These are phyloP conservation scores for Panagrolaimus sp. DNA, from an alignment of 1,140 invertebrate species.

Conservation along the genomic window DNA sequence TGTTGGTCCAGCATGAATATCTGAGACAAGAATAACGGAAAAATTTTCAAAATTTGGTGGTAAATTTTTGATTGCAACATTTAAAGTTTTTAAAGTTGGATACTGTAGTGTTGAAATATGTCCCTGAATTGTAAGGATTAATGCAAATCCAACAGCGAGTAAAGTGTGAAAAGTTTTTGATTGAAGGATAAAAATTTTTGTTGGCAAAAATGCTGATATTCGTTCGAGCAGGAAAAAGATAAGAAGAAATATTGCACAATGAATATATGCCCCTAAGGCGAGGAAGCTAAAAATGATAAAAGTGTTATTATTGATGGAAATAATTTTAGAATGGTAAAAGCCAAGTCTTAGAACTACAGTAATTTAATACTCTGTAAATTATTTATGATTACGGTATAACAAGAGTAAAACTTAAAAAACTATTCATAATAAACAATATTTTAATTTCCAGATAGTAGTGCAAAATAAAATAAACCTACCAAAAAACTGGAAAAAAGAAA, in stretches of 20 bases:
- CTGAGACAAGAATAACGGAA: constrained; percentile 41
- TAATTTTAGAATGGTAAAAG: too few relatives aligned
- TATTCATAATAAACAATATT: too few relatives aligned
- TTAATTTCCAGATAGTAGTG: not conserved
- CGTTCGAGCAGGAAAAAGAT: constrained; percentile 25
- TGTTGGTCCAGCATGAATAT: constrained; percentile 47
- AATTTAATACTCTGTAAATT: too few relatives aligned
- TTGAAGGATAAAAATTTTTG: constrained; percentile 23
- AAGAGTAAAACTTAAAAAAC: too few relatives aligned
- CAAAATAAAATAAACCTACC: constrained; percentile 18
- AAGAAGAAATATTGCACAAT: constrained; percentile 21
- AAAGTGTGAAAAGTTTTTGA: constrained; percentile 33
- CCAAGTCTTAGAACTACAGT: too few relatives aligned
- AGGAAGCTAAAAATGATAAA: constrained; percentile 30
- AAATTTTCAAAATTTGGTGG: constrained; percentile 38
- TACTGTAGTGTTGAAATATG: constrained; percentile 16
- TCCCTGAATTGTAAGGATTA: constrained; percentile 30
- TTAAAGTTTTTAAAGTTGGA: constrained; percentile 18
- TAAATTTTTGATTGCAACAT: constrained; percentile 28
- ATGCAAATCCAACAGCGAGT: constrained; percentile 25
- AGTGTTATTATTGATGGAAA: too few relatives aligned
- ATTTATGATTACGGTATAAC: too few relatives aligned
- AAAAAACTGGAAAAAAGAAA: constrained; percentile 22
- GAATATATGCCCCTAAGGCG: constrained; percentile 32
- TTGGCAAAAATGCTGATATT: constrained; percentile 27